Percentiles rank a stretch among this genome's conserved stretches.
phyloP scores from a whole-genome alignment of 2,113 vertebrate species.

The Lynx canadensis region DNA sequence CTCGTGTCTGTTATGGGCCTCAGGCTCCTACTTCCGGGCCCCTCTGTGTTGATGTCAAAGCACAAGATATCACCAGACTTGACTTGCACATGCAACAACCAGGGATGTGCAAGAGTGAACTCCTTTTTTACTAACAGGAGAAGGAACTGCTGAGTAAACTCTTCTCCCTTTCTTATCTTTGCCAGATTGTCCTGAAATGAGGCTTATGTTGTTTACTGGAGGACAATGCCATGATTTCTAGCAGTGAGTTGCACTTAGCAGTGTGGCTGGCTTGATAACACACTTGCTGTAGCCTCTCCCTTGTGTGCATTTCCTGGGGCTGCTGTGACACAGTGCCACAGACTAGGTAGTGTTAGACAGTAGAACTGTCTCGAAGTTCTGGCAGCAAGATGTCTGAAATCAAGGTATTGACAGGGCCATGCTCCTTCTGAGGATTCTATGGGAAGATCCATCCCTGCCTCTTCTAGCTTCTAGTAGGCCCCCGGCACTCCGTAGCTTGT shows the following conservation, averaged over 20 bases:
- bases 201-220: neutral
- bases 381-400: neutral
- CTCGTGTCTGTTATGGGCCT: neutral
- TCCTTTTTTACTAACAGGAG: neutral
- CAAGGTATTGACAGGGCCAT: neutral
- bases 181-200: neutral
- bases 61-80: neutral
- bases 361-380: neutral
- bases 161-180: neutral
- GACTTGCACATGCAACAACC: fast-evolving
- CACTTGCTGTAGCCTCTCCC: neutral
- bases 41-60: neutral
- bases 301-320: neutral
- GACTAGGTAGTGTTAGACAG: neutral
- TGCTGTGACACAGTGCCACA: neutral
- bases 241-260: neutral
- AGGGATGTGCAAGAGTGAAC: neutral
- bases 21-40: neutral
- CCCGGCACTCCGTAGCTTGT: neutral
- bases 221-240: neutral
- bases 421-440: neutral
- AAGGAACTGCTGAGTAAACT: neutral
- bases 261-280: neutral
- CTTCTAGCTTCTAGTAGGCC: neutral
- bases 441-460: neutral